Conservation (phyloP, 2,113 vertebrate genomes). For the Paraplagusia blochii region DNA sequence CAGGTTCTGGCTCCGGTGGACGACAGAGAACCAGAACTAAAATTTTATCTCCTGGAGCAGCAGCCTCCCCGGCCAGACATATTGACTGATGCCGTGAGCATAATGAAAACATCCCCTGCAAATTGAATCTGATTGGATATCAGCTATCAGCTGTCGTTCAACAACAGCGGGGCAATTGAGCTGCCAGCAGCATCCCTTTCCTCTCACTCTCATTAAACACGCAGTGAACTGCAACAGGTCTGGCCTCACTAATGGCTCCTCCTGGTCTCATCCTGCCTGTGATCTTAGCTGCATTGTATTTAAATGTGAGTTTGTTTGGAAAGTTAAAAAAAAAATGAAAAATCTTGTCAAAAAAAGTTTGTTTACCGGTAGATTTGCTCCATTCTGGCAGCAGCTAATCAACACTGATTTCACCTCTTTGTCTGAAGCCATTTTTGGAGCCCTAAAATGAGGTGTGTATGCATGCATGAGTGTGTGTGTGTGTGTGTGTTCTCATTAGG, state of each 20-base stretch:
- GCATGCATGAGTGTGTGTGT: too few species aligned
- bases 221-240: constrained; percentile 21
- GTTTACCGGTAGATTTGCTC: background rate
- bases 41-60: constrained; percentile 14
- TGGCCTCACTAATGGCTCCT: constrained; percentile 22
- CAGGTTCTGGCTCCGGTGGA: background rate
- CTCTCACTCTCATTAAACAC: constrained; percentile 36
- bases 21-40: constrained; percentile 14
- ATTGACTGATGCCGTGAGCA: constrained; percentile 53
- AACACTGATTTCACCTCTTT: constrained; percentile 10
- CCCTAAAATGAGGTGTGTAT: constrained; percentile 10
- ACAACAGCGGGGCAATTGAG: constrained; percentile 45
- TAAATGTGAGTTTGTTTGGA: background rate
- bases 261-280: background rate
- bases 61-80: constrained; percentile 35
- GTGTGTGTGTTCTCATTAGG: constrained; percentile 22
- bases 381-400: constrained; percentile 3
- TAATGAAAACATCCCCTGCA: constrained; percentile 56
- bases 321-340: background rate
- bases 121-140: constrained; percentile 61
- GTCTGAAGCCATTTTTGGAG: constrained; percentile 3
- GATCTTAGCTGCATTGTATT: constrained; percentile 9
- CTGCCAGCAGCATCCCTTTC: constrained; percentile 8
- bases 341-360: background rate
- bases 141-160: constrained; percentile 44